Evolutionary conservation across 2,113 vertebrate species (phyloP), one percentile per base, ranked within the genome.

Genomic region (Protobothrops mucrosquamatus): DNA sequence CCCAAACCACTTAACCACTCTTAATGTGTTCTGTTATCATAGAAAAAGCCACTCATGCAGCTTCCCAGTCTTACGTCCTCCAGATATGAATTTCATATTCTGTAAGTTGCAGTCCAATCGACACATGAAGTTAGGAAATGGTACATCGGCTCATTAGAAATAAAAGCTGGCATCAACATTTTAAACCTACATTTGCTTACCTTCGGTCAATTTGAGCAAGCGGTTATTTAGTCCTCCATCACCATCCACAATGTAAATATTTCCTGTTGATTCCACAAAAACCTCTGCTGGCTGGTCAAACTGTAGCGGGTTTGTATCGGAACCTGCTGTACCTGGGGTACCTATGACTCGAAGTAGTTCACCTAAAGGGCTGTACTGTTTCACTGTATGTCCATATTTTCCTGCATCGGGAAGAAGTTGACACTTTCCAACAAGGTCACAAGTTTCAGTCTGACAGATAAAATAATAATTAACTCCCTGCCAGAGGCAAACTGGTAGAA

Each of bases 171-270:
- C 51, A 39, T 54, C 56, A 2, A 69, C 54, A 86, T 91, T 48
- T 34, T 0, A 0, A 15, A 64, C 81, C 0, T 87, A 74, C 3
- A 22, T n/a, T 92, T 91, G 69, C 52, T 9, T 96, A 98, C 98
- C 97, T 89, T 97, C 92, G n/a, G 98, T 98, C 15, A 99, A 96
- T 96, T 99, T 99, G 85, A 99, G 96, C 93, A 99, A 95, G 87
- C 99, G 98, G 97, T 99, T 99, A 97, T 99, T 99, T 95, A 99
- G 92, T n/a, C 99, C 99, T 55, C 99, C 99, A 0, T 99, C 99
- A n/a, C 99, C 99, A 85, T 99, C 99, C 91, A 99, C 99, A 3
- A 99, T 97, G 91, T 99, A 99, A 2, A 99, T 96, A 59, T 99
- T 98, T 93, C 98, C 98, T 0, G 96, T 98, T 8, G 97, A 95